phyloP scores from a whole-genome alignment of 1,140 invertebrate species.

The Atta cephalotes region DNA sequence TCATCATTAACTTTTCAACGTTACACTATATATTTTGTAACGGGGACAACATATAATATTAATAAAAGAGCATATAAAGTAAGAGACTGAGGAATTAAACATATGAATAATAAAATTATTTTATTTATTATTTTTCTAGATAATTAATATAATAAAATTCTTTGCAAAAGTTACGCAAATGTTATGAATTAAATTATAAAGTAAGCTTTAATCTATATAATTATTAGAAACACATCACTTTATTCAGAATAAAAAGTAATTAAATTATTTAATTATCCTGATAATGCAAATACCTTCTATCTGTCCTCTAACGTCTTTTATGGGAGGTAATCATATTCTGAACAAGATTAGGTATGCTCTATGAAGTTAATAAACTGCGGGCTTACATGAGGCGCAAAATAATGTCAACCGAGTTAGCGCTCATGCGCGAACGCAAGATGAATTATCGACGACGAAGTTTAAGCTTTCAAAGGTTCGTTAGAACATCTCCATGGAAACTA shows the following conservation, averaged over 20 bases:
- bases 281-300: not conserved
- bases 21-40: too few relatives aligned
- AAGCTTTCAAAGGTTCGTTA: conserved; percentile 49
- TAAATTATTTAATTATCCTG: conserved; percentile 1
- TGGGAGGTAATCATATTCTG: conserved; percentile 15
- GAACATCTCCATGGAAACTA: conserved; percentile 70
- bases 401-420: conserved; percentile 49
- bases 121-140: not conserved
- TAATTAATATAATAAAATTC: not conserved
- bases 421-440: conserved; percentile 58
- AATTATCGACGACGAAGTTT: conserved; percentile 68
- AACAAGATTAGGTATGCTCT: conserved; percentile 39
- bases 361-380: conserved; percentile 53
- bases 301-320: not conserved
- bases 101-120: not conserved
- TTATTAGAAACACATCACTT: not conserved
- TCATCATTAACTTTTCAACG: not conserved
- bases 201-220: not conserved
- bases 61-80: too few relatives aligned
- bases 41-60: too few relatives aligned
- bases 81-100: not conserved
- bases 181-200: not conserved
- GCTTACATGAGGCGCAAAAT: conserved; percentile 51
- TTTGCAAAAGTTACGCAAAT: not conserved
- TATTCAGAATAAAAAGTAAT: not conserved